phyloP scores from a whole-genome alignment of 2,888 invertebrate genomes.

The Hesperia comma region DNA sequence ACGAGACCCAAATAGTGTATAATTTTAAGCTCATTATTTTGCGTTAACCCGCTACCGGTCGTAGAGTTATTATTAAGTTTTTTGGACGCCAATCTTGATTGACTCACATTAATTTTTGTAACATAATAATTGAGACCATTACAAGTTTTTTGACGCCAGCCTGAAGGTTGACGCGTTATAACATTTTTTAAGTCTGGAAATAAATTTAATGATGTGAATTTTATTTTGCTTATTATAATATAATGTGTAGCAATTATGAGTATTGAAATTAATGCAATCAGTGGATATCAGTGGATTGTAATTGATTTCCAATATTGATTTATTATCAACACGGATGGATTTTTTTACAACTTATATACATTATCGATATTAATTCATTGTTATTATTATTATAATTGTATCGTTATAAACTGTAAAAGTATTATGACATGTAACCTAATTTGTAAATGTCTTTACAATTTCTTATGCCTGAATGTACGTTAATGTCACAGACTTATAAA shows the following conservation, averaged over 20 bases:
- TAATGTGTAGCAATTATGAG: background rate
- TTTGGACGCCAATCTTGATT: conserved; percentile 43
- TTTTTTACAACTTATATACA: too few relatives aligned
- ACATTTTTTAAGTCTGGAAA: background rate
- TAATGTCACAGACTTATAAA: too few relatives aligned
- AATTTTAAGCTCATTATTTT: conserved; percentile 63
- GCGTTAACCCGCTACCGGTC: conserved; percentile 59
- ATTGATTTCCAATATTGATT: background rate
- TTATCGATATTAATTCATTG: too few relatives aligned
- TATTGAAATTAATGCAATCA: background rate
- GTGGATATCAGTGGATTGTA: too few relatives aligned
- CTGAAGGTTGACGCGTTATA: conserved; percentile 11
- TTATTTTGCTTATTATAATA: background rate
- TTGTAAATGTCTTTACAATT: too few relatives aligned
- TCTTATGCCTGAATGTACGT: too few relatives aligned
- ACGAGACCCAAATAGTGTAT: conserved; percentile 53
- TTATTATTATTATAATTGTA: too few relatives aligned
- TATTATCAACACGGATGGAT: too few relatives aligned
- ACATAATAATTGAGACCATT: conserved; percentile 37
- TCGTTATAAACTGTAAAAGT: too few relatives aligned
- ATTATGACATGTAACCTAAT: too few relatives aligned
- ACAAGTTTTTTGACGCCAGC: conserved; percentile 24
- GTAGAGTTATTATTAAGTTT: conserved; percentile 45
- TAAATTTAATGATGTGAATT: conserved; percentile 8
- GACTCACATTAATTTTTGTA: conserved; percentile 46